These are phyloP conservation scores for Oncorhynchus kisutch DNA, from an alignment of 2,113 vertebrate genomes.

Conservation along the genomic window DNA sequence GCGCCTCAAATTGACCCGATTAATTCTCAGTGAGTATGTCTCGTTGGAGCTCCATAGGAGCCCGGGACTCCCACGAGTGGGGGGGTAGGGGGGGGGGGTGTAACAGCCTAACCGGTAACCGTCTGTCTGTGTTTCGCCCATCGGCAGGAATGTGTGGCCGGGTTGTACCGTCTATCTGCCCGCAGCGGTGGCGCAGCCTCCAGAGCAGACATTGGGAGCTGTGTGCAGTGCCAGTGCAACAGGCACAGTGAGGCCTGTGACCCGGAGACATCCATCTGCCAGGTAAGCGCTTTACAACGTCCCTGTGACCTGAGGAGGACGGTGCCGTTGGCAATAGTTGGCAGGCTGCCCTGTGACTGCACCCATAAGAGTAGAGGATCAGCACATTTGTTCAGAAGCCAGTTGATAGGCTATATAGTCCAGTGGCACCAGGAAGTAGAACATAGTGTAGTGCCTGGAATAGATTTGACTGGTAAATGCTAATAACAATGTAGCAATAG, in stretches of 20 bases:
- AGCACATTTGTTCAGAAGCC: too few relatives aligned
- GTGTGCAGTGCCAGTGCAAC: conserved; percentile 90
- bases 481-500: too few relatives aligned
- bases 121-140: conserved; percentile 37
- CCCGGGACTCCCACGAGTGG: neutral
- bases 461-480: too few relatives aligned
- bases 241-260: conserved; percentile 89
- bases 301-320: too few relatives aligned
- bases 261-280: conserved; percentile 88
- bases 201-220: conserved; percentile 80
- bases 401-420: too few relatives aligned
- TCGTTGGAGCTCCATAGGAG: conserved; percentile 3
- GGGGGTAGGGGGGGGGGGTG: neutral
- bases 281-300: conserved; percentile 72
- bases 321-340: too few relatives aligned
- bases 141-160: conserved; percentile 83
- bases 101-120: neutral
- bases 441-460: too few relatives aligned
- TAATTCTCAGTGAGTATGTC: conserved; percentile 25
- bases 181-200: conserved; percentile 53
- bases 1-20: conserved; percentile 72
- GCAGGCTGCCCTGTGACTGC: neutral
- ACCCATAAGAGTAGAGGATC: neutral
- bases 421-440: too few relatives aligned
- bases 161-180: conserved; percentile 82